Evolutionary conservation across 2,797 vertebrate species (phyloP).

Genomic region (Oryzias dopingdopingensis): DNA sequence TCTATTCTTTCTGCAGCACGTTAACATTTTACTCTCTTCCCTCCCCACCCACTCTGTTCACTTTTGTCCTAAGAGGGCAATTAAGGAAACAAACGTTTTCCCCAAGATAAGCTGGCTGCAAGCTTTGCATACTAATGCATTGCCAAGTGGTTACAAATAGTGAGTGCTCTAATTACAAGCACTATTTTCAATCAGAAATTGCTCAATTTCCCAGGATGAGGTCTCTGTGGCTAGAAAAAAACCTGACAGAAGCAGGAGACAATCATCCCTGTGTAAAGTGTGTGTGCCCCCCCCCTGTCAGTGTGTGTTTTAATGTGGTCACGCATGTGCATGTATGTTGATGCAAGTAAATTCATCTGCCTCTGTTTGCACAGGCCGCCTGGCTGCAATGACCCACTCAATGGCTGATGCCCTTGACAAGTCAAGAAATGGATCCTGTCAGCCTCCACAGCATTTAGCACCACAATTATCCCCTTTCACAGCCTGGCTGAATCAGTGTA

Average conservation of each 20-base stretch:
- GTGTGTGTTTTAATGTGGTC: conserved; percentile 21
- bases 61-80: conserved; percentile 93
- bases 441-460: conserved; percentile 68
- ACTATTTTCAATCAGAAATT: conserved; percentile 88
- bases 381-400: conserved; percentile 45
- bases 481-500: conserved; percentile 73
- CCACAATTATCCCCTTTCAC: conserved; percentile 79
- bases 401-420: conserved; percentile 66
- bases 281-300: conserved; percentile 19
- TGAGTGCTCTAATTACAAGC: conserved; percentile 88
- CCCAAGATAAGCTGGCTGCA: conserved; percentile 88
- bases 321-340: conserved; percentile 45
- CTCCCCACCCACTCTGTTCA: conserved; percentile 76
- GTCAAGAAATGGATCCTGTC: conserved; percentile 70
- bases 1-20: conserved; percentile 75
- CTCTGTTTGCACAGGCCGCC: conserved; percentile 43
- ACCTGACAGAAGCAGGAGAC: conserved; percentile 75
- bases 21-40: conserved; percentile 79
- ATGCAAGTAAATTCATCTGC: conserved; percentile 59
- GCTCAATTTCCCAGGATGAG: conserved; percentile 86
- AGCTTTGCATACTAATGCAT: conserved; percentile 91
- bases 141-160: conserved; percentile 87
- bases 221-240: conserved; percentile 74
- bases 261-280: conserved; percentile 70
- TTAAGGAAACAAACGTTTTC: conserved; percentile 94